A percentile compares a stretch with the other conserved stretches of the same genome.
phyloP scores from a whole-genome alignment of 2,888 invertebrate genomes.

The Punctoribates punctum region DNA sequence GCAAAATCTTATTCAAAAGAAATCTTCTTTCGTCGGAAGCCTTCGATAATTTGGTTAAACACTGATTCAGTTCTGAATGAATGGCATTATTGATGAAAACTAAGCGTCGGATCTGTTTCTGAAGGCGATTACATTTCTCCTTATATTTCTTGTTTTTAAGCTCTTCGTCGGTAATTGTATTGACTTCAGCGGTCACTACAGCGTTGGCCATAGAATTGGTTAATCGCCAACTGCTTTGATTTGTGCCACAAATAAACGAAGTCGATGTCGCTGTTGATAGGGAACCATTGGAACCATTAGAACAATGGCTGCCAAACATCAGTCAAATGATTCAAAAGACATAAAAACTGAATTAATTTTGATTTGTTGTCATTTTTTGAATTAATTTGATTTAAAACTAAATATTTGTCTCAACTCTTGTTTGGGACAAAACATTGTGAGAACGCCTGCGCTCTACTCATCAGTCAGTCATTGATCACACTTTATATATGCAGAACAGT shows the following conservation, averaged over 20 bases:
- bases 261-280: neutral
- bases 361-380: too few species aligned
- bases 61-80: slow-evolving; percentile 30
- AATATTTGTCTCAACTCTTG: too few species aligned
- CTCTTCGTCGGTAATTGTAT: slow-evolving; percentile 21
- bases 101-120: slow-evolving; percentile 20
- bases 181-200: neutral
- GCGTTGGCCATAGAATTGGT: neutral
- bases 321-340: neutral
- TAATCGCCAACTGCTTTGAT: neutral
- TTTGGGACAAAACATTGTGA: too few species aligned
- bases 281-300: slow-evolving; percentile 13
- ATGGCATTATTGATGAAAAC: slow-evolving; percentile 37
- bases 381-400: too few species aligned
- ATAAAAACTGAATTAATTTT: too few species aligned
- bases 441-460: too few species aligned
- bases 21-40: slow-evolving; percentile 31
- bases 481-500: too few species aligned
- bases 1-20: slow-evolving; percentile 37
- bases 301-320: slow-evolving; percentile 16
- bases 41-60: neutral
- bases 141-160: slow-evolving; percentile 13
- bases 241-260: too few species aligned
- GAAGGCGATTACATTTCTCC: slow-evolving; percentile 14
- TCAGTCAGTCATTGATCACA: too few species aligned